Evolutionary conservation across 2,797 vertebrate species (phyloP).

Genomic region (Arctocebus calabarensis): DNA sequence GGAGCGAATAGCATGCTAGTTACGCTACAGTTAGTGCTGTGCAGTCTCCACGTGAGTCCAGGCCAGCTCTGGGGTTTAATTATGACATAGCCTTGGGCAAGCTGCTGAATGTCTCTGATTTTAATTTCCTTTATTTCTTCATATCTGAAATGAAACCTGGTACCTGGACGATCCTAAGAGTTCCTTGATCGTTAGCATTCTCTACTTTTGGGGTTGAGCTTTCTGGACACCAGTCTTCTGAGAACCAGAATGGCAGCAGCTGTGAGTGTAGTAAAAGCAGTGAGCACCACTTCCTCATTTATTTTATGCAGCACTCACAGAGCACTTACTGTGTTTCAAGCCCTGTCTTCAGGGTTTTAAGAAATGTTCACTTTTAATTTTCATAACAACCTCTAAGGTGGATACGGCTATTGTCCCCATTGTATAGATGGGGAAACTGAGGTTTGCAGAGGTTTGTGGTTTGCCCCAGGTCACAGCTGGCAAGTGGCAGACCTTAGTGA

Average conservation of each 20-base stretch:
- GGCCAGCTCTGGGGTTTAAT: background rate
- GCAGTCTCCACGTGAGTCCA: background rate
- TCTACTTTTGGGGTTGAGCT: background rate
- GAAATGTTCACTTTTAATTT: background rate
- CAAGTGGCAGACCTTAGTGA: too few relatives aligned
- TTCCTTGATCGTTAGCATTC: background rate
- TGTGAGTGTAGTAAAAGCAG: rapidly evolving
- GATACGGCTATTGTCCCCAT: background rate
- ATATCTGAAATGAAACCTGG: background rate
- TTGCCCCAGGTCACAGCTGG: background rate
- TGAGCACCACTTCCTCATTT: background rate
- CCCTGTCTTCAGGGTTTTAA: background rate
- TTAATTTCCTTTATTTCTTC: background rate
- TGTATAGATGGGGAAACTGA: background rate
- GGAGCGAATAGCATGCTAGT: background rate
- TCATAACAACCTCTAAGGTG: background rate
- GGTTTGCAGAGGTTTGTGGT: background rate
- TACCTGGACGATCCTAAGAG: background rate
- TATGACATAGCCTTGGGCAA: background rate
- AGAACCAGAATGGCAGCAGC: background rate
- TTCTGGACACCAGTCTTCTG: background rate
- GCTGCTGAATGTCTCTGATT: background rate
- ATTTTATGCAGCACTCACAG: background rate
- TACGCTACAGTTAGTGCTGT: background rate
- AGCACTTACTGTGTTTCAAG: background rate